Percentiles rank a stretch among this genome's conserved stretches.
Conservation (phyloP, 1,140 invertebrate species). For the Vanessa atalanta region DNA sequence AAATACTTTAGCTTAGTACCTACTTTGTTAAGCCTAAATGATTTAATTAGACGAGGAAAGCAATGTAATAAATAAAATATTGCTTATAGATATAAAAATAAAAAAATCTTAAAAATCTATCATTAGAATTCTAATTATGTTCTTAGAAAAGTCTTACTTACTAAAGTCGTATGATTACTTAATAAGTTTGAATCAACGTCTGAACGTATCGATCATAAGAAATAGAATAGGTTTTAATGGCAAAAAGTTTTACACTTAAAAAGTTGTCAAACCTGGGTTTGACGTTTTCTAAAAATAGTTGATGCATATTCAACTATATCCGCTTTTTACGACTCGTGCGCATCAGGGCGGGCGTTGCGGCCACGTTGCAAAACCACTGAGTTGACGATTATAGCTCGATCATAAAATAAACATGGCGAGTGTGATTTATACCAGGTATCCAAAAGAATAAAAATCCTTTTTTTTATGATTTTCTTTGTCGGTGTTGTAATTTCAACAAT, state of each 20-base stretch:
- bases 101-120: too few species aligned
- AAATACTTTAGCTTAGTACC: too few species aligned
- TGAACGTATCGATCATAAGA: too few species aligned
- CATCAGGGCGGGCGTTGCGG: slow-evolving; percentile 49
- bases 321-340: slow-evolving; percentile 64
- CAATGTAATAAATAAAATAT: too few species aligned
- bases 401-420: slow-evolving; percentile 72
- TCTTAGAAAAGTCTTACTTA: too few species aligned
- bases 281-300: slow-evolving; percentile 61
- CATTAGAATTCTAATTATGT: too few species aligned
- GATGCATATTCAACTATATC: slow-evolving; percentile 67
- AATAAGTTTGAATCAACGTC: too few species aligned
- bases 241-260: neutral
- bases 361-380: slow-evolving; percentile 70
- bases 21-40: too few species aligned
- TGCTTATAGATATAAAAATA: too few species aligned
- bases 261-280: slow-evolving; percentile 38
- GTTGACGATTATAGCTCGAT: slow-evolving; percentile 72
- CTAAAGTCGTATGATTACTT: too few species aligned
- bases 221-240: too few species aligned
- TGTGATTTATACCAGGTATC: slow-evolving; percentile 70
- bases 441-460: slow-evolving; percentile 57
- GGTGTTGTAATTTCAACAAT: slow-evolving; percentile 1
- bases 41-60: too few species aligned
- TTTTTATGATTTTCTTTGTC: slow-evolving; percentile 53